phyloP scores from a whole-genome alignment of 2,888 invertebrate species.

The Dryobota labecula region DNA sequence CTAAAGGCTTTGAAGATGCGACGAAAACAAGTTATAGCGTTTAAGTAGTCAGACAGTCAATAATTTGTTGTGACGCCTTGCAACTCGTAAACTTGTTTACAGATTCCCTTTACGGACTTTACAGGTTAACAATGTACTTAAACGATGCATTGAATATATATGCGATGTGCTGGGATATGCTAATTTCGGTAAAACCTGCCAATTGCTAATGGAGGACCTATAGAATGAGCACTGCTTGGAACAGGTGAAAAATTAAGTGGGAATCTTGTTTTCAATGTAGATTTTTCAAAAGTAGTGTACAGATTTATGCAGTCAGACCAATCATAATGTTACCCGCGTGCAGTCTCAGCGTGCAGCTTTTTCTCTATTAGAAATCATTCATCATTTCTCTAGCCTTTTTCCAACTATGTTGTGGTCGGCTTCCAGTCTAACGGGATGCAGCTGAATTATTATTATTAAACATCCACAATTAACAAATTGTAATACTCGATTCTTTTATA shows the following conservation, averaged over 20 bases:
- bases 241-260: constrained; percentile 15
- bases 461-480: background rate
- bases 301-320: background rate
- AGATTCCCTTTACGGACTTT: constrained; percentile 13
- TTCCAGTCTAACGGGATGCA: background rate
- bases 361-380: background rate
- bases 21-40: constrained; percentile 40
- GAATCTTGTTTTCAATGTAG: constrained; percentile 9
- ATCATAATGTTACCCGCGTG: background rate
- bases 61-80: constrained; percentile 44
- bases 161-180: constrained; percentile 21
- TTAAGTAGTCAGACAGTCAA: constrained; percentile 30
- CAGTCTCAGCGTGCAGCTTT: background rate
- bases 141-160: constrained; percentile 32
- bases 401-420: background rate
- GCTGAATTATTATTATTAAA: background rate
- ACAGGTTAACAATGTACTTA: constrained; percentile 46
- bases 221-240: background rate
- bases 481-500: background rate
- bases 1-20: background rate
- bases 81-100: constrained; percentile 44
- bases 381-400: background rate
- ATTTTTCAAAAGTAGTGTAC: background rate
- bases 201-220: constrained; percentile 11
- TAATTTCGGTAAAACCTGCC: constrained; percentile 33